Conservation (phyloP, 2,113 vertebrate species). For the Emydura subglobosa region DNA sequence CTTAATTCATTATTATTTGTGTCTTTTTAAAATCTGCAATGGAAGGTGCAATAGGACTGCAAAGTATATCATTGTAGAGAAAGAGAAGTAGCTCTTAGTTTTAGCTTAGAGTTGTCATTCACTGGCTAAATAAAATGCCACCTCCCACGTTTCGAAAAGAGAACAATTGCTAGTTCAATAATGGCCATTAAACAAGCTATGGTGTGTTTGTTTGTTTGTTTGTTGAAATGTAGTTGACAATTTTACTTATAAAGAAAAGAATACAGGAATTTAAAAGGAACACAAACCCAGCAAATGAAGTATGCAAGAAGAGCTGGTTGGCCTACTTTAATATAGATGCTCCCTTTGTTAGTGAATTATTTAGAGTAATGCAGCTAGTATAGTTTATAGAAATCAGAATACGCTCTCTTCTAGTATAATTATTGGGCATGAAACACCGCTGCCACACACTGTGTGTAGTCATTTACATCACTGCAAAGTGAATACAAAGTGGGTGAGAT, state of each 20-base stretch:
- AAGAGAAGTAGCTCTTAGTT: slow-evolving; percentile 8
- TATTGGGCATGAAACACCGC: neutral
- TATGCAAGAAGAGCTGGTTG: neutral
- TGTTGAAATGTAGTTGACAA: neutral
- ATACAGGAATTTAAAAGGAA: slow-evolving; percentile 27
- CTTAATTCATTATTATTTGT: neutral
- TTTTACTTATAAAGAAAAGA: slow-evolving; percentile 16
- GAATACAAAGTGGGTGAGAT: too few species aligned
- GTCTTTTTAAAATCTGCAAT: neutral
- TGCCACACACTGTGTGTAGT: neutral
- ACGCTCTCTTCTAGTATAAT: neutral
- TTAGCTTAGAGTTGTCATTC: neutral
- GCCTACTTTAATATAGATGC: neutral
- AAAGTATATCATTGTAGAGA: neutral
- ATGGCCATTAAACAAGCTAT: neutral
- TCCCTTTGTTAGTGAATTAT: slow-evolving; percentile 5
- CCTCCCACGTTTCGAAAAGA: neutral
- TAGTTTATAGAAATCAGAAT: neutral
- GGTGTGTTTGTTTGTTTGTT: neutral
- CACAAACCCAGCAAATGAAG: slow-evolving; percentile 19
- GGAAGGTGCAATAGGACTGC: neutral
- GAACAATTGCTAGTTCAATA: slow-evolving; percentile 41
- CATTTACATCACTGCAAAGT: too few species aligned
- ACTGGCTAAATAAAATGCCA: slow-evolving; percentile 1
- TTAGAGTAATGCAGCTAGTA: neutral